Evolutionary conservation across 2,113 vertebrate species (phyloP), one percentile per base, ranked within the genome.

Genomic region (Puffinus mauretanicus): DNA sequence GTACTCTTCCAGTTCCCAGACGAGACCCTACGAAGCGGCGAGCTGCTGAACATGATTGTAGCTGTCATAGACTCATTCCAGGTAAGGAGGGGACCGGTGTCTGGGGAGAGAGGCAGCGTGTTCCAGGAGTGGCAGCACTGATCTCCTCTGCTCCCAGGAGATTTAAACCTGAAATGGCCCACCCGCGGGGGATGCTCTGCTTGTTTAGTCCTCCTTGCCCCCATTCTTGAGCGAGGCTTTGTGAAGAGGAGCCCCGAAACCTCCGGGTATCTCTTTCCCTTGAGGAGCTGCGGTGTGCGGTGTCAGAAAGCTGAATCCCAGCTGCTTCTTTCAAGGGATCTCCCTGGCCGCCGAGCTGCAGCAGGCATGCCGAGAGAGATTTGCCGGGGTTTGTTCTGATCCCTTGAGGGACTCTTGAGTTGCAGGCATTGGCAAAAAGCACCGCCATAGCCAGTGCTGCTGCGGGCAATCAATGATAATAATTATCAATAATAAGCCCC

Each of bases 1-100:
- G 17, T 88, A 7, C 61, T 27, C 51, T 27, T 60, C 8, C 95
- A 99, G 99, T 99, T 99, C 94, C 99, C 99, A 11, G 99, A 99
- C 16, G 99, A 99, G 96, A 99, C 99, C 10, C 94, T 99, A 3
- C 97, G 99, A 7, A 99, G 99, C 0, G 99, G 99, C 5, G 99
- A 99, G 95, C 98, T 99, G 69, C 98, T 99, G 12, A 99, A 99
- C 98, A 99, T 99, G 99, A 99, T 99, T 0, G 99, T 99, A 6
- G 99, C 99, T 0, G 99, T 99, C 75, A 99, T 99, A 1, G 99
- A 99, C 95, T 99, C 99, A 2, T 98, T 98, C 15, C 98, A 98
- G 98, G 98, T 98, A 38, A 65, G n/a, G 40, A 6, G 4, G 14
- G 15, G 5, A 7, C 4, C 18, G 7, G 10, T 2, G 30, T 1